Evolutionary conservation across 2,797 vertebrate species (phyloP), one percentile per base, ranked within the genome.

Genomic region (Gambelia wislizenii): DNA sequence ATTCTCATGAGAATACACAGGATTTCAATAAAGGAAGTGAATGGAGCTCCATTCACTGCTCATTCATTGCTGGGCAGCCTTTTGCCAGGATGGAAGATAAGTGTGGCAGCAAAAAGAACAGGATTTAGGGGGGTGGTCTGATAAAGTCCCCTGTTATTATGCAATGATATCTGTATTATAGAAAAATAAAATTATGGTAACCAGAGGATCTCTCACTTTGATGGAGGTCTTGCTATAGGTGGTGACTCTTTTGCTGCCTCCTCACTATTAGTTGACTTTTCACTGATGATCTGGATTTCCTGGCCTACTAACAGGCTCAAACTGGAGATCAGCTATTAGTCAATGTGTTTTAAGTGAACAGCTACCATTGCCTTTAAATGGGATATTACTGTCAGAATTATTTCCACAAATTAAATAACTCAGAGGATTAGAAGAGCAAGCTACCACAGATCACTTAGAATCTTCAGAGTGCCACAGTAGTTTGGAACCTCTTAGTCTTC

Each of bases 371-470:
- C 86, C 89, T 86, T 89, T 82, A 89, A 86, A 89, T 83, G 89
- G 89, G 89, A 86, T 80, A 74, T 80, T 90, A 87, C 80, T 87
- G 75, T 80, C 22, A 59, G 76, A 84, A 84, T 90, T 90, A 90
- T 76, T 90, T 90, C 89, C 67, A 84, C 76, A 90, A 80, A 90
- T 87, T 90, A 90, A 84, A 90, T 90, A 72, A 80, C 89, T 87
- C 59, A 69, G 80, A 90, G 74, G n/a, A 76, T 84, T 87, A 75
- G 86, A 84, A 39, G 70, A 84, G 84, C 87, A 87, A 84, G 76
- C 67, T 72, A 78, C 64, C 82, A 80, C 81, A 80, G 77, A 84
- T 84, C 85, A 90, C 70, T 87, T 84, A 72, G 36, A 87, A 47
- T 72, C 81, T 61, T 70, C 61, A 33, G 52, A 47, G 78, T 79